These are phyloP conservation scores for Parus major DNA, from an alignment of 2,113 vertebrate species.

Conservation along the genomic window DNA sequence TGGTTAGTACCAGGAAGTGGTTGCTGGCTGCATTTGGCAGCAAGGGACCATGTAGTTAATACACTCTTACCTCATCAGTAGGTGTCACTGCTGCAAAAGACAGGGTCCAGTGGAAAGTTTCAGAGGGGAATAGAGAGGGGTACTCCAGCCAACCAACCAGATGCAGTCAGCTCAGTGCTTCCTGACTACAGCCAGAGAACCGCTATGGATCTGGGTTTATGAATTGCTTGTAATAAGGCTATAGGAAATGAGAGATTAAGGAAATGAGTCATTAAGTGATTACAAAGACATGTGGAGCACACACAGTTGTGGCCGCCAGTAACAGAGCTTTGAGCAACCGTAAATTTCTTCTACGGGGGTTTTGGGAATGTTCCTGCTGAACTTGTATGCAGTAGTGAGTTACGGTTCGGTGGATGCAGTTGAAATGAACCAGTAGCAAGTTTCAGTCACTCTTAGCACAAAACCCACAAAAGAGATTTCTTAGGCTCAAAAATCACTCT, in stretches of 20 bases:
- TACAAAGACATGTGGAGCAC: slow-evolving; percentile 74
- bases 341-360: slow-evolving; percentile 44
- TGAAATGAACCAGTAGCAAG: slow-evolving; percentile 50
- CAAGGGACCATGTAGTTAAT: slow-evolving; percentile 34
- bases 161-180: slow-evolving; percentile 59
- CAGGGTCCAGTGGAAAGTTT: slow-evolving; percentile 65
- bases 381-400: slow-evolving; percentile 29
- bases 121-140: slow-evolving; percentile 21
- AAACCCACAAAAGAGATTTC: not conserved
- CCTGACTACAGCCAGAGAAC: slow-evolving; percentile 58
- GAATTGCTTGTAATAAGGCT: slow-evolving; percentile 72
- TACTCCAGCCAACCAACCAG: slow-evolving; percentile 60
- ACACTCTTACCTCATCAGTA: slow-evolving; percentile 72
- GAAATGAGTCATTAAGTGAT: slow-evolving; percentile 77
- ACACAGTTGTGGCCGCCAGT: slow-evolving; percentile 70
- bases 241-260: slow-evolving; percentile 76
- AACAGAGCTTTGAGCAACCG: slow-evolving; percentile 50
- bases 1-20: slow-evolving; percentile 69
- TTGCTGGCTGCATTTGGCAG: slow-evolving; percentile 58
- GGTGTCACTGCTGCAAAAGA: slow-evolving; percentile 72
- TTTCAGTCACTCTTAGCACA: not conserved
- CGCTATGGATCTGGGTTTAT: slow-evolving; percentile 65
- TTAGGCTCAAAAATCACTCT: not conserved
- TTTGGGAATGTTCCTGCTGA: slow-evolving; percentile 60
- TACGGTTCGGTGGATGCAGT: slow-evolving; percentile 10